A percentile compares a stretch with the other conserved stretches of the same genome.
phyloP scores from a whole-genome alignment of 1,140 invertebrate species.

The Streblospio benedicti region DNA sequence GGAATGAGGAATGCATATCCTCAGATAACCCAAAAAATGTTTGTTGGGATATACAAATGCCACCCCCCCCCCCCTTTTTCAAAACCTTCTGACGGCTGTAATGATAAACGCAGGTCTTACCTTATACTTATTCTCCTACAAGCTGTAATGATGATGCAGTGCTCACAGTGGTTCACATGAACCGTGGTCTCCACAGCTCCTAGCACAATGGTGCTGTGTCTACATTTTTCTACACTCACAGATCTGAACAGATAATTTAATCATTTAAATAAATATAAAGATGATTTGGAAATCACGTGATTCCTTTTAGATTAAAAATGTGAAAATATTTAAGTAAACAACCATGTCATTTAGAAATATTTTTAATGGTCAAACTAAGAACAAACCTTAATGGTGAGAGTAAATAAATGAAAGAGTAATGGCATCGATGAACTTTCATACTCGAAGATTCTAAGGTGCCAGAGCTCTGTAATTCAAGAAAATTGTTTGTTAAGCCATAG shows the following conservation, averaged over 20 bases:
- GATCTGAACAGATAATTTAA: slow-evolving; percentile 29
- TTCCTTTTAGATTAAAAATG: not conserved
- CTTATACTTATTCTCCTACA: slow-evolving; percentile 37
- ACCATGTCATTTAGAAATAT: not conserved
- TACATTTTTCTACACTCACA: slow-evolving; percentile 46
- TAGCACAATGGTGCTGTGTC: slow-evolving; percentile 41
- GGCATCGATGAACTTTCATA: slow-evolving; percentile 45
- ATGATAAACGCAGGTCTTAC: too few relatives aligned
- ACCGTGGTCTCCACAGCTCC: slow-evolving; percentile 43
- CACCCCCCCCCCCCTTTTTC: too few relatives aligned
- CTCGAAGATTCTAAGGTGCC: slow-evolving; percentile 39
- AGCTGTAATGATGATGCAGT: slow-evolving; percentile 38
- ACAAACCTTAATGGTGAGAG: slow-evolving; percentile 42
- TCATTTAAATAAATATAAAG: slow-evolving; percentile 2
- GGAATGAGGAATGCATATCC: too few relatives aligned
- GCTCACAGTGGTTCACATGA: slow-evolving; percentile 42
- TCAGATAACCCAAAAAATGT: too few relatives aligned
- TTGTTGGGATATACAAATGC: too few relatives aligned
- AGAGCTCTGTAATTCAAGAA: slow-evolving; percentile 35
- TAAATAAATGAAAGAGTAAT: slow-evolving; percentile 44
- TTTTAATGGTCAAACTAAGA: not conserved
- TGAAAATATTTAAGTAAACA: not conserved
- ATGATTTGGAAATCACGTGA: not conserved
- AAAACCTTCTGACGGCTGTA: too few relatives aligned
- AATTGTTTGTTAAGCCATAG: too few relatives aligned